A percentile compares a stretch with the other conserved stretches of the same genome.
phyloP scores from a whole-genome alignment of 2,797 vertebrate genomes.

The Pseudochirops cupreus region DNA sequence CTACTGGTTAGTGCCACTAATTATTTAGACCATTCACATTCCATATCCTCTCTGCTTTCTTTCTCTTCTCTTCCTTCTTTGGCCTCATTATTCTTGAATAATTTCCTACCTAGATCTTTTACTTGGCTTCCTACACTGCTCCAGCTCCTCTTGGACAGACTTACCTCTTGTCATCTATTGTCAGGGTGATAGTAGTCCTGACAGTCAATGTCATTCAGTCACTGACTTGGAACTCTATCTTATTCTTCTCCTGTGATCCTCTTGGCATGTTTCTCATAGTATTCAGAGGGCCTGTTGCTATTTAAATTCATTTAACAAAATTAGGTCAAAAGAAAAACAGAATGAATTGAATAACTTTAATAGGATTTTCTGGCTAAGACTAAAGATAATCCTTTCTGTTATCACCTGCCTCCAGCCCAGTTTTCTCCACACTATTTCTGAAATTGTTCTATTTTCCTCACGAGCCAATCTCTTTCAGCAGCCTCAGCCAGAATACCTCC shows the following conservation, averaged over 20 bases:
- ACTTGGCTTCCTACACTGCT: background rate
- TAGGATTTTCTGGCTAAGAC: background rate
- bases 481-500: background rate
- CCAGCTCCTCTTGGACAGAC: background rate
- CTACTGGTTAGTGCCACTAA: background rate
- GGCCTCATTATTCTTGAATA: background rate
- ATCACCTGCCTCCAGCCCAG: conserved; percentile 1
- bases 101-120: background rate
- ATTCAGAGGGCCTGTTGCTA: background rate
- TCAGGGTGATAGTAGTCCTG: background rate
- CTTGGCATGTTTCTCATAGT: background rate
- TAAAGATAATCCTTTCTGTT: background rate
- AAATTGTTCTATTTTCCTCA: background rate
- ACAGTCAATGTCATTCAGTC: background rate
- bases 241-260: background rate
- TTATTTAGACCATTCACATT: background rate
- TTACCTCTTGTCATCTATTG: background rate
- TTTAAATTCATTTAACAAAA: conserved; percentile 1
- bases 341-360: background rate
- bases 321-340: conserved; percentile 1
- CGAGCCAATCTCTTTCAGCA: background rate
- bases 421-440: background rate
- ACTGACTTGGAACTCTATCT: background rate
- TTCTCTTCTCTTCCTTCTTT: background rate
- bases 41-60: background rate